Percentiles rank a stretch among this genome's conserved stretches.
Evolutionary conservation across 2,113 vertebrate genomes (phyloP).

Genomic region (Boleophthalmus pectinirostris): DNA sequence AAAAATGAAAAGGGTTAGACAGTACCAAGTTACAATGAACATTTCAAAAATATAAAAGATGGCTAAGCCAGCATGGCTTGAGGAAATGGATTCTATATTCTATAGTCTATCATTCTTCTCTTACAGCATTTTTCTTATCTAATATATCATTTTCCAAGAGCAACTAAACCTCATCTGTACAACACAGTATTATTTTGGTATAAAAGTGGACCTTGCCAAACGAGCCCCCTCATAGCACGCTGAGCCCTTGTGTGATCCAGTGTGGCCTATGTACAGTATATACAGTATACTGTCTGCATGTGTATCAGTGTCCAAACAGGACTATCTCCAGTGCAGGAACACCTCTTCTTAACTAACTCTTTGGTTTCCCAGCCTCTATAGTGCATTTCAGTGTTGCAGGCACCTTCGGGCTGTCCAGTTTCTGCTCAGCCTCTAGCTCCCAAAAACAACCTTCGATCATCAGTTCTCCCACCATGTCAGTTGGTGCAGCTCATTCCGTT

Average conservation of each 20-base stretch:
- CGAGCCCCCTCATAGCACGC: neutral
- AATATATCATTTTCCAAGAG: neutral
- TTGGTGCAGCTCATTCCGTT: slow-evolving; percentile 77
- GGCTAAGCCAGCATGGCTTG: neutral
- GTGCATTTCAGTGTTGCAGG: slow-evolving; percentile 41
- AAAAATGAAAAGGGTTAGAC: neutral
- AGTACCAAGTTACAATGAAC: neutral
- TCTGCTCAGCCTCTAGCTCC: slow-evolving; percentile 30
- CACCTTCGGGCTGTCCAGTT: slow-evolving; percentile 57
- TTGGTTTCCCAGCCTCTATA: slow-evolving; percentile 61
- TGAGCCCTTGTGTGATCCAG: neutral
- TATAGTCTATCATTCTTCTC: neutral
- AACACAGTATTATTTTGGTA: neutral
- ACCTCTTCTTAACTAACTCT: slow-evolving; percentile 55
- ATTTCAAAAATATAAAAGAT: neutral
- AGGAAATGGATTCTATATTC: neutral
- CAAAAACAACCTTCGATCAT: slow-evolving; percentile 48
- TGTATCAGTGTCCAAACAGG: slow-evolving; percentile 53
- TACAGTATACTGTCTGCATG: slow-evolving; percentile 11
- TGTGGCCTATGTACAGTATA: slow-evolving; percentile 10
- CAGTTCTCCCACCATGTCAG: slow-evolving; percentile 55
- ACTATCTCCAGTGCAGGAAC: slow-evolving; percentile 47
- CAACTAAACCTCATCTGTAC: neutral
- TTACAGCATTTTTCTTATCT: neutral
- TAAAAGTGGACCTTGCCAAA: neutral